Percentiles rank a stretch among this genome's conserved stretches.
These are phyloP conservation scores for Hofmannophila pseudospretella DNA, from an alignment of 2,888 invertebrate genomes.

Conservation along the genomic window DNA sequence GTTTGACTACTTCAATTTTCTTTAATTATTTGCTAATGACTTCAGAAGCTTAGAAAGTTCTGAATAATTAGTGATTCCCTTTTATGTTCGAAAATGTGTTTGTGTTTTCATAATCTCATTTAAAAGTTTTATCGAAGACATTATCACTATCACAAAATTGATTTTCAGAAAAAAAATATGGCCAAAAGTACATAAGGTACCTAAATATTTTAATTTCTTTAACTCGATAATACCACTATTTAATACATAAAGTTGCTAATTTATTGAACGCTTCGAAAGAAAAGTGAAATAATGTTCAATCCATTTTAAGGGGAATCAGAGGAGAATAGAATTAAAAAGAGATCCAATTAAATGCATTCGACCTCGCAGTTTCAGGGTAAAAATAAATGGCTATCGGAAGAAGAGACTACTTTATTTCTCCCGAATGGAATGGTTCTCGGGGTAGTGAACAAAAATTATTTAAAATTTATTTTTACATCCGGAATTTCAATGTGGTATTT, in stretches of 20 bases:
- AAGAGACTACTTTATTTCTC: slow-evolving; percentile 22
- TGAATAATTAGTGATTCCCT: slow-evolving; percentile 6
- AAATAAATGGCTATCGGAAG: slow-evolving; percentile 33
- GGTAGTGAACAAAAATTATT: too few species aligned
- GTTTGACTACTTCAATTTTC: slow-evolving; percentile 3
- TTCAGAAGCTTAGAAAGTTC: slow-evolving; percentile 2
- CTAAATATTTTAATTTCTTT: too few species aligned
- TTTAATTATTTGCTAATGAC: slow-evolving; percentile 4
- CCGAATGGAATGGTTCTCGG: background rate
- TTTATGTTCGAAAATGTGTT: background rate
- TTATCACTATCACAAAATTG: too few species aligned
- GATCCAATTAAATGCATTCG: slow-evolving; percentile 42
- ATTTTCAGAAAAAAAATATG: too few species aligned
- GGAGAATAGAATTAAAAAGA: slow-evolving; percentile 27
- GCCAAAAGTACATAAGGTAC: too few species aligned
- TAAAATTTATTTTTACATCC: too few species aligned
- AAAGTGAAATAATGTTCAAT: slow-evolving; percentile 29
- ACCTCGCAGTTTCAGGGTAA: slow-evolving; percentile 22
- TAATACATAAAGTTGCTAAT: too few species aligned
- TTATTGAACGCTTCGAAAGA: slow-evolving; percentile 15
- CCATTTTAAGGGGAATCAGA: slow-evolving; percentile 27
- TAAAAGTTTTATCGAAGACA: background rate
- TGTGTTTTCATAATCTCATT: background rate
- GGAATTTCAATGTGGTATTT: too few species aligned
- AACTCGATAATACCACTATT: too few species aligned